These are phyloP conservation scores for Cavia aperea DNA, from an alignment of 2,113 vertebrate species.

Conservation along the genomic window DNA sequence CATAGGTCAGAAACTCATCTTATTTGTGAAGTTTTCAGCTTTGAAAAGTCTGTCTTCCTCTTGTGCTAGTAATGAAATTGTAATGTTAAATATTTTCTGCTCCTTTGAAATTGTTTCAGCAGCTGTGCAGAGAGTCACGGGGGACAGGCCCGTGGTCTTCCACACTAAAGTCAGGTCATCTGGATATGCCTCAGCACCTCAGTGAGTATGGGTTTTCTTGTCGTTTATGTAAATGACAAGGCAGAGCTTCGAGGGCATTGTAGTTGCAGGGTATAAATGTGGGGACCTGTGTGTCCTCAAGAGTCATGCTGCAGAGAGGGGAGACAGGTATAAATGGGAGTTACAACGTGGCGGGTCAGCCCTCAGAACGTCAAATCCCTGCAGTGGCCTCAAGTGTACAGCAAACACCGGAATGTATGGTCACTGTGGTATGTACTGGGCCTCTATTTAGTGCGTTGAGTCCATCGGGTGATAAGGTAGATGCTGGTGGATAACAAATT, in stretches of 20 bases:
- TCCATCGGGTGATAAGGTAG: not conserved
- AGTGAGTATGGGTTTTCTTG: constrained; percentile 70
- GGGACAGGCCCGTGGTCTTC: constrained; percentile 85
- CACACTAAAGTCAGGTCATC: constrained; percentile 86
- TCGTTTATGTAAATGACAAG: not conserved
- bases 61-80: not conserved
- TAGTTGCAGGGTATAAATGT: not conserved
- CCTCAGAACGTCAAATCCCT: accelerated
- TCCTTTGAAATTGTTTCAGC: not conserved
- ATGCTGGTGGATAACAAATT: not conserved
- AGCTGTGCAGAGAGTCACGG: constrained; percentile 69
- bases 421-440: not conserved
- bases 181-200: constrained; percentile 80
- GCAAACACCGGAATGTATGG: accelerated
- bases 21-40: not conserved
- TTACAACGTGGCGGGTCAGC: accelerated
- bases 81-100: accelerated
- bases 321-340: accelerated
- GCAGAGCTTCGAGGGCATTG: not conserved
- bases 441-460: accelerated
- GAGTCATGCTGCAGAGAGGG: not conserved
- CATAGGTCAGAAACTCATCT: not conserved
- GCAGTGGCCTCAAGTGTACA: not conserved
- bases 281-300: not conserved
- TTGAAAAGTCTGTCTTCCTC: not conserved